phyloP scores from a whole-genome alignment of 2,113 vertebrate species.

The Rhineura floridana region DNA sequence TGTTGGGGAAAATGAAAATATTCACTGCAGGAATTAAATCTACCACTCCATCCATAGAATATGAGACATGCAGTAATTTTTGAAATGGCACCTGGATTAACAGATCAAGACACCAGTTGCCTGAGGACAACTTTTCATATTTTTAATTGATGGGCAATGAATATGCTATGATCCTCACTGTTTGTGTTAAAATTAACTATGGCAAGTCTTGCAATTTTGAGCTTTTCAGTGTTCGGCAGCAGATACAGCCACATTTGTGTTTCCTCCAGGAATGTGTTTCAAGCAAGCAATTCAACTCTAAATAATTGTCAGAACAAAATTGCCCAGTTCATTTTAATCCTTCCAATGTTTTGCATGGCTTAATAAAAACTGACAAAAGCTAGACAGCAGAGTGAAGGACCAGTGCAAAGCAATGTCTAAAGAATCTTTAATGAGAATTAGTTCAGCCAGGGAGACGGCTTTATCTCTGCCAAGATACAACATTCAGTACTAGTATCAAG shows the following conservation, averaged over 20 bases:
- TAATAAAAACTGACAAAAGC: conserved; percentile 35
- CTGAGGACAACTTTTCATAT: conserved; percentile 44
- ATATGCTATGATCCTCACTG: conserved; percentile 28
- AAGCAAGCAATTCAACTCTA: conserved; percentile 28
- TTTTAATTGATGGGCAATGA: conserved; percentile 43
- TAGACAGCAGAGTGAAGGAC: conserved; percentile 36
- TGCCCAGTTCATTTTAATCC: conserved; percentile 16
- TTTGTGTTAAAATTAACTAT: conserved; percentile 7
- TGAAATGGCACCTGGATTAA: conserved; percentile 25
- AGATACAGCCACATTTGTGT: conserved; percentile 30
- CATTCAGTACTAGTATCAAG: background rate
- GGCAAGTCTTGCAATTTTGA: background rate
- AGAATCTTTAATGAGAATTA: conserved; percentile 35
- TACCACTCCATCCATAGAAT: background rate
- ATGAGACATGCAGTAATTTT: conserved; percentile 7
- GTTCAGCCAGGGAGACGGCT: conserved; percentile 29
- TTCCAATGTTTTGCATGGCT: conserved; percentile 28
- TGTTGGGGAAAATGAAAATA: conserved; percentile 5
- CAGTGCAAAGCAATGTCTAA: conserved; percentile 53
- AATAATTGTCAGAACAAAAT: conserved; percentile 40
- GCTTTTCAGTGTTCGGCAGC: conserved; percentile 11
- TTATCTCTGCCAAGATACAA: background rate
- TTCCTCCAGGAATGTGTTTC: conserved; percentile 37
- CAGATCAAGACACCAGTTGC: conserved; percentile 18
- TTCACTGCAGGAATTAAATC: conserved; percentile 23